Base-by-base conservation (phyloP, 2,888 invertebrate species). In the Ichneumon xanthorius region DNA sequence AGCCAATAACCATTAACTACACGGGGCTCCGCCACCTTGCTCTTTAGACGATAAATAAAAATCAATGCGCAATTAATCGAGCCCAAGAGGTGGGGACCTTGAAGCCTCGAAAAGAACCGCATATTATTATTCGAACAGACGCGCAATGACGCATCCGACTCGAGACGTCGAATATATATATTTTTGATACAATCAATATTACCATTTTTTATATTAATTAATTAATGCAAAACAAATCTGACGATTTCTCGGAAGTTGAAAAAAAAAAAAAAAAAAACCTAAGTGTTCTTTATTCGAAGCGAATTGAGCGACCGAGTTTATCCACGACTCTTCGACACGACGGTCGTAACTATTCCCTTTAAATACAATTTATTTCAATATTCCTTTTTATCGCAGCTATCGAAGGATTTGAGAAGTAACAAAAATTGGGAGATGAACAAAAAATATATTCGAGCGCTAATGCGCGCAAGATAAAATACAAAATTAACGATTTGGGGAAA, bases 1-100 rank as follows among this genome's bases (percentile, higher is more conserved):
- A 91, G 88, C 91, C 92, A 92, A 92, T 92, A 92, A 91, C 89
- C 92, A 92, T 93, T 91, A 92, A 93, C 90, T 86, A 89, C 88
- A 88, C 90, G 86, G 86, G 89, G 89, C 53, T 67, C 45, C 89
- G 88, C 90, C 89, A 89, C 90, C 90, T 92, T 91, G 90, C 89
- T 90, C 90, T 90, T 91, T 90, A 90, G 63, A 40, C 89, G 90
- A 91, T 91, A 92, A 92, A 92, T 92, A 92, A 92, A 92, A 75
- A 37, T 80, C 53, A 67, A 72, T 71, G 63, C n/a, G 58, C 33
- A 53, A 67, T 63, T 63, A 72, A 72, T 72, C 72, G 55, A 33
- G 37, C 55, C 40, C 40, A 58, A 37, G n/a, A 75, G 55, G 37
- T 53, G 48, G 68, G 33, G 78, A 86, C 87, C 87, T 87, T 87